A percentile compares a stretch with the other conserved stretches of the same genome.
Evolutionary conservation across 2,797 vertebrate genomes (phyloP).

Genomic region (Enteromius anoplus): DNA sequence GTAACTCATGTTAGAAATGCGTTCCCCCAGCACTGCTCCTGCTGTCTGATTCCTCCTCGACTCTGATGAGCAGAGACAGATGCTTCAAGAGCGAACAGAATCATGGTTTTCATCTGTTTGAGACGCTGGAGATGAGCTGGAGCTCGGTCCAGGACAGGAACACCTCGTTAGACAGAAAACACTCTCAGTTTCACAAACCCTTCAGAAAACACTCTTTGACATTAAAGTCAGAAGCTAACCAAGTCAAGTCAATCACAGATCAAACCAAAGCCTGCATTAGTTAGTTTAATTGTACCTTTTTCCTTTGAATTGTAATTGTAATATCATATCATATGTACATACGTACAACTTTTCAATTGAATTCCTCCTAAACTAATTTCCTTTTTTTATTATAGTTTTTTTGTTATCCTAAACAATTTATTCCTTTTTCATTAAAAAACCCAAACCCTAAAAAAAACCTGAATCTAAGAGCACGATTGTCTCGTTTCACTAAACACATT

Average conservation of each 20-base stretch:
- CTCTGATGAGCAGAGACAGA: background rate
- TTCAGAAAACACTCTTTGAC: conserved; percentile 54
- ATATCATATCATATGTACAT: background rate
- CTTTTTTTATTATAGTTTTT: too few relatives aligned
- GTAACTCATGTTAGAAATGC: too few relatives aligned
- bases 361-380: too few relatives aligned
- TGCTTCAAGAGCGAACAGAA: background rate
- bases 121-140: too few relatives aligned
- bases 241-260: background rate
- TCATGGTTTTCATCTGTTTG: background rate
- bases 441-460: too few relatives aligned
- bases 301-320: background rate
- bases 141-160: too few relatives aligned
- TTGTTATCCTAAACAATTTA: background rate
- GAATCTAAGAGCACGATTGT: background rate
- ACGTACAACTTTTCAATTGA: background rate
- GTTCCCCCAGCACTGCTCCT: too few relatives aligned
- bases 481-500: background rate
- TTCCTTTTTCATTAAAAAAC: background rate
- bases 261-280: background rate
- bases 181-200: background rate
- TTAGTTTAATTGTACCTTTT: background rate
- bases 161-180: background rate
- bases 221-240: conserved; percentile 42
- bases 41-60: background rate